Base-by-base conservation (phyloP, 1,140 invertebrate species). In the Leptinotarsa defecta region DNA sequence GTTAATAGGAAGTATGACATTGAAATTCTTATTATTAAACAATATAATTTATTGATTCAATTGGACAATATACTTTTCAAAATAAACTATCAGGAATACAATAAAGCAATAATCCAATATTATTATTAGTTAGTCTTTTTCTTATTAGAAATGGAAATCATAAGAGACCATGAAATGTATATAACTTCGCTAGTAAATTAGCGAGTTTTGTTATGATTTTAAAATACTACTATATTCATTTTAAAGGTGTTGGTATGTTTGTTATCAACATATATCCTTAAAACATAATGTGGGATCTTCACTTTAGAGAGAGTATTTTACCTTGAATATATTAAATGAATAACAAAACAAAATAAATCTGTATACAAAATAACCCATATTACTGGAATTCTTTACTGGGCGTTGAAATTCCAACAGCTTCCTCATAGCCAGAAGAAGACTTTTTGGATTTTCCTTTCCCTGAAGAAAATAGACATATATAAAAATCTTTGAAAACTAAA, bases 351-450 rank as follows among this genome's bases (percentile, higher is more conserved):
- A 70, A 70, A 70, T 17, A 8, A 20, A 27, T 43, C 15, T 19
- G 20, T 19, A 70, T 43, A 43, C 0, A 43, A 43, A 43, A 43
- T 43, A 43, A 43, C 34, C 8, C 15, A 20, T 22, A 73, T 20
- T 75, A 80, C 61, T 80, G 86, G 83, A 93, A 90, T 88, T 96
- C 95, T 86, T 96, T 96, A 71, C 95, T 96, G 4, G 95, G 95
- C 19, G 95, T 96, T 6, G 95, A 95, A 79, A 97, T 96, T 72
- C 95, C 95, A 76, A 94, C 88, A 34, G 95, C 92, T 87, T 95
- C 92, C 84, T 94, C 92, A 80, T 94, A 93, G 48, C 90, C 91
- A 6, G 79, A 76, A 13, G 78, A 83, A 17, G 79, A 76, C 64
- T 83, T 84, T 79, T 86, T 87, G 43, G 85, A 83, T 76, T 84